Percentiles rank a stretch among this genome's conserved stretches.
Evolutionary conservation across 2,888 invertebrate genomes (phyloP).

Genomic region (Trilocha varians): DNA sequence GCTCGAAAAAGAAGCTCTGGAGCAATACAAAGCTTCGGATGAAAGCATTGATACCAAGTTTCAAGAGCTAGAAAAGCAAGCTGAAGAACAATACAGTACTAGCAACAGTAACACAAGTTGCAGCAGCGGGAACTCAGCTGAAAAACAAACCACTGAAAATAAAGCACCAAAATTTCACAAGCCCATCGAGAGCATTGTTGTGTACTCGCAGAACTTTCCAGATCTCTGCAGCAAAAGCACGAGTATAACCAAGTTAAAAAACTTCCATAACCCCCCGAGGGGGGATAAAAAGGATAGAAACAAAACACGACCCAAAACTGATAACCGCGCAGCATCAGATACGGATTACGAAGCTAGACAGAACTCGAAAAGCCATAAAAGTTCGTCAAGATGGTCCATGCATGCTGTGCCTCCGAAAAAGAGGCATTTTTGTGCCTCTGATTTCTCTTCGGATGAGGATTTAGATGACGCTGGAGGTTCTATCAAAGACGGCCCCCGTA

Average conservation of each 20-base stretch:
- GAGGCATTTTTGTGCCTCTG: conserved; percentile 54
- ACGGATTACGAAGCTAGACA: conserved; percentile 57
- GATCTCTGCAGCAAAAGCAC: conserved; percentile 51
- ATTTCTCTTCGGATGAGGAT: conserved; percentile 60
- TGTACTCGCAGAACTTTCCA: conserved; percentile 65
- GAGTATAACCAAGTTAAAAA: conserved; percentile 66
- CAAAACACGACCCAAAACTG: conserved; percentile 39
- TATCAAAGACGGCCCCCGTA: conserved; percentile 46
- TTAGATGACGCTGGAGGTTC: conserved; percentile 34
- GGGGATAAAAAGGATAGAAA: conserved; percentile 66
- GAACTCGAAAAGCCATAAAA: conserved; percentile 40
- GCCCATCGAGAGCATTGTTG: conserved; percentile 55
- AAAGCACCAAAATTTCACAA: conserved; percentile 56
- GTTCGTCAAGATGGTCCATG: conserved; percentile 49
- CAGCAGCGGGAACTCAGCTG: conserved; percentile 55
- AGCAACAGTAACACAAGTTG: conserved; percentile 67
- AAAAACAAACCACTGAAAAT: conserved; percentile 36
- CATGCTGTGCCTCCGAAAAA: conserved; percentile 56
- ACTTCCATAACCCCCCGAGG: conserved; percentile 70
- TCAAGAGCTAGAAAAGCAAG: conserved; percentile 77
- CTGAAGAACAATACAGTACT: conserved; percentile 77
- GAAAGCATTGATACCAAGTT: conserved; percentile 74
- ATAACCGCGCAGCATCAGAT: conserved; percentile 54
- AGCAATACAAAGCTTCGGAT: conserved; percentile 73
- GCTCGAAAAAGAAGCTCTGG: conserved; percentile 73